Base-by-base conservation (phyloP, 2,888 invertebrate genomes). In the Microdon myrmicae region DNA sequence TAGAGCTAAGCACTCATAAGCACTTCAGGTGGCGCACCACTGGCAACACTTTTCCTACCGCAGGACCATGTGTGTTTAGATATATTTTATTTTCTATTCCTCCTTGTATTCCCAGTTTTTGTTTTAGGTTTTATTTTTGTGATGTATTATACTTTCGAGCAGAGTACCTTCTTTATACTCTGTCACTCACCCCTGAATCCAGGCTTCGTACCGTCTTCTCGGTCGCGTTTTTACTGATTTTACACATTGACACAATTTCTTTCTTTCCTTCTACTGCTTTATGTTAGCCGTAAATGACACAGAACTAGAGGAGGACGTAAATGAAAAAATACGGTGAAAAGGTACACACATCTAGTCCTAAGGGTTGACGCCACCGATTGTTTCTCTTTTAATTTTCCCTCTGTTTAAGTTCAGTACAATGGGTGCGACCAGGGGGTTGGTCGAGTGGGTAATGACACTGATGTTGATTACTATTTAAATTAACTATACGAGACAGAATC, bases 201-300 rank as follows among this genome's bases (percentile, higher is more conserved):
- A n/a, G n/a, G 37, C 47, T 64, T 51, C 64, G 58, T 43, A 58
- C 47, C 58, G 58, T 58, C 58, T 58, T 64, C 45, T n/a, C n/a
- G 41, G 41, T 58, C 58, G 38, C 51, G 41, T 56, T 61, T 55
- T 51, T 47, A 58, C 64, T 53, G 64, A 64, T 64, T 64, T 64
- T 64, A 58, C 64, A 58, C 64, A 64, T 64, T 64, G 64, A 64
- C 64, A 64, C 64, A 64, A 53, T 64, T 64, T 37, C 34, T 53
- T 64, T 51, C 16, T 34, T 51, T 32, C n/a, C 20, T 41, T 45
- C 20, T 47, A 25, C 34, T 48, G 47, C 44, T 60, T 37, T 60
- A n/a, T 45, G 32, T 45, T 58, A 31, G 48, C 45, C 51, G 51
- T 51, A 58, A 58, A 55, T 55, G 41, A 20, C 26, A 45, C 20